Evolutionary conservation across 2,888 invertebrate species (phyloP).

Genomic region (Tachystola acroxantha): DNA sequence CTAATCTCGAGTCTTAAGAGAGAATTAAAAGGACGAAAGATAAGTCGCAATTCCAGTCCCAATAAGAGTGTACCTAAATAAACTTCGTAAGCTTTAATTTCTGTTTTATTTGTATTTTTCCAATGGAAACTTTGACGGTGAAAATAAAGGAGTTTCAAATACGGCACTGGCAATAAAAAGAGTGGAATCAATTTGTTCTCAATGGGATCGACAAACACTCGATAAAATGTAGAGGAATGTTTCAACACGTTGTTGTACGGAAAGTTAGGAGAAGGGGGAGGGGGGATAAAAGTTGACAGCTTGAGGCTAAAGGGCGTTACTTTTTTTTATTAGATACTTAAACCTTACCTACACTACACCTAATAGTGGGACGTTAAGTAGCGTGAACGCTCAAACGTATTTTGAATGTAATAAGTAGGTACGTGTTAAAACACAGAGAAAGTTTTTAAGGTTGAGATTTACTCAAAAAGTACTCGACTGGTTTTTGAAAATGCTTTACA

Average conservation of each 20-base stretch:
- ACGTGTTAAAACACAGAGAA: no score
- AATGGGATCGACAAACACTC: conserved; percentile 5
- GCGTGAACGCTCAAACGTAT: no score
- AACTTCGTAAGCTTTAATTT: conserved; percentile 31
- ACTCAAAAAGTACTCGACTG: no score
- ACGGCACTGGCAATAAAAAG: background rate
- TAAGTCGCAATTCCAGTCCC: conserved; percentile 37
- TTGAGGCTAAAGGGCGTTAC: no score
- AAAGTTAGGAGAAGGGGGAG: no score
- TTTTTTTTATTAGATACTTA: no score
- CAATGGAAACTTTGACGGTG: conserved; percentile 13
- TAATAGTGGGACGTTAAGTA: no score
- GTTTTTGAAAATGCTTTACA: no score
- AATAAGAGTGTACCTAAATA: conserved; percentile 29
- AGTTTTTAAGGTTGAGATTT: no score
- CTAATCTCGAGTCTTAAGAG: conserved; percentile 17
- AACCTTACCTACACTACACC: no score
- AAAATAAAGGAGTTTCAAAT: conserved; percentile 6
- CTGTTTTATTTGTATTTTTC: conserved; percentile 27
- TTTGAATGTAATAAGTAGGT: no score
- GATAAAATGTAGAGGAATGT: conserved; percentile 6
- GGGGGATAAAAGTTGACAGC: no score
- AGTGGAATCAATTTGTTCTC: conserved; percentile 7
- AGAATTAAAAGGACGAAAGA: conserved; percentile 23
- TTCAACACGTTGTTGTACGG: conserved; percentile 12